Base-by-base conservation (phyloP, 2,113 vertebrate species). In the Heteronetta atricapilla region DNA sequence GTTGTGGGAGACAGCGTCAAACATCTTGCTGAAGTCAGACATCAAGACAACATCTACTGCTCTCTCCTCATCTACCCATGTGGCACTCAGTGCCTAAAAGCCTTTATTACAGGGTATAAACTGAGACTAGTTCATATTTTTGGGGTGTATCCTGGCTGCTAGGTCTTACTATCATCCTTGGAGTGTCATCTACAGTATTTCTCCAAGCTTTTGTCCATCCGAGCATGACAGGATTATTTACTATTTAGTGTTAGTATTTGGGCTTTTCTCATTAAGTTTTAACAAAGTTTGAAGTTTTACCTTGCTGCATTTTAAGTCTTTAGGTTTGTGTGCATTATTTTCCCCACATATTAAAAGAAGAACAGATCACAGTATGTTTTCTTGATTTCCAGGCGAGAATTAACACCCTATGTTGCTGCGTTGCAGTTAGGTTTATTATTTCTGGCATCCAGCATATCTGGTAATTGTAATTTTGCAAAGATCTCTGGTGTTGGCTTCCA, bases 401-500 rank as follows among this genome's bases (percentile, higher is more conserved):
- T 76, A 56, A 59, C 42, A 59, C 74, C 9, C 34, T 50, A 3
- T 18, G 15, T 88, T 77, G 31, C 58, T 31, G 33, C 60, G 18
- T 66, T 79, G 53, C 46, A 85, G 77, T 84, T 89, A 67, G 2
- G 13, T 87, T 96, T 82, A 73, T 93, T 93, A n/a, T 59, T 89
- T 82, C 67, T 92, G 77, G 58, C 70, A 84, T 88, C 48, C 58
- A 79, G 46, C 46, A 62, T 72, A 88, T 64, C 40, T 79, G 36
- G 25, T 72, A 92, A 73, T 66, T 86, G 83, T 86, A 81, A 73
- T 75, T 86, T 96, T 95, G 44, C 66, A 34, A 84, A 93, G 69
- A 73, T 92, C 40, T 91, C 52, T 90, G 33, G 2, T 88, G 52
- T 59, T 88, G 76, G 72, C 72, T 95, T 90, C 69, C 40, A 93